Base-by-base conservation (phyloP, 2,888 invertebrate species). In the Xestia sexstrigata region DNA sequence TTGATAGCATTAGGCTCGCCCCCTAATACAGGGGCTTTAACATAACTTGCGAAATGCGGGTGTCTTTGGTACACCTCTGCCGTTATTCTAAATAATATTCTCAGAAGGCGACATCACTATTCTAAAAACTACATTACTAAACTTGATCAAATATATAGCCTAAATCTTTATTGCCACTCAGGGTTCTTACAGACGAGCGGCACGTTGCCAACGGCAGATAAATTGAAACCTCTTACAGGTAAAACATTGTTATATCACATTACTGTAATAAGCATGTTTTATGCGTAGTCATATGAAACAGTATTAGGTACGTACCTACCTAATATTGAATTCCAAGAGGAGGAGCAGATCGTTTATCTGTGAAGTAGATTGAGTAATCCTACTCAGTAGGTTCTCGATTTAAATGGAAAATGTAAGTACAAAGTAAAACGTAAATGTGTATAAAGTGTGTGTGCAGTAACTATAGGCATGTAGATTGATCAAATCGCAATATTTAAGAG, bases 271-370 rank as follows among this genome's bases (percentile, higher is more conserved):
- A 55, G 45, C 55, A 66, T 23, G 20, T 68, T 71, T 68, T 78
- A 71, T 79, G 79, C 63, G 68, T n/a, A 68, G 69, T 49, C 66
- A 79, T 49, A 60, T 49, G 85, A 58, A 60, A 69, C 60, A 69
- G 47, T 35, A 58, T 42, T 58, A 20, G 15, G 15, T 42, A 35
- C 45, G 23, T 39, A 30, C 20, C 20, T 35, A 69, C n/a, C n/a
- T n/a, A 70, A 75, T 69, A 85, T 85, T 72, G 72, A 75, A 72
- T 75, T 81, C 30, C 49, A 72, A 72, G 47, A 17, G 15, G 39
- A n/a, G 7, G 8, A 42, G 4, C 15, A 49, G 35, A 69, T 35
- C 47, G 15, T 47, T 55, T 73, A 67, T 42, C n/a, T 78, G 26
- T 58, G 77, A 66, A 47, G 35, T 39, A 62, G 72, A 70, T 79